Percentiles rank a stretch among this genome's conserved stretches.
Conservation (phyloP, 2,113 vertebrate genomes). For the Ciconia maguari region DNA sequence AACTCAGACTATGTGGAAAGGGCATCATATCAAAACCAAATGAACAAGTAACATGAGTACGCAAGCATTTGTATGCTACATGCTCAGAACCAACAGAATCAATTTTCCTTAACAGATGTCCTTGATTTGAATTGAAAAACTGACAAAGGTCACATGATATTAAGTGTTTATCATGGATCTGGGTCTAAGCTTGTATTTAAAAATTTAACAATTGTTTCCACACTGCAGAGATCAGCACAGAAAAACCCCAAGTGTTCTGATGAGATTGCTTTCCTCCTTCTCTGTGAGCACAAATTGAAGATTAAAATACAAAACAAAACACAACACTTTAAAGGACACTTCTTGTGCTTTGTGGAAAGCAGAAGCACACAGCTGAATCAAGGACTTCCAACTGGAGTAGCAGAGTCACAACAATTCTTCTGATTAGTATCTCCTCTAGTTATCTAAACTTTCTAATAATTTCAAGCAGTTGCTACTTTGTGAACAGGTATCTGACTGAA, state of each 20-base stretch:
- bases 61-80: neutral
- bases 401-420: neutral
- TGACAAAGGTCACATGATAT: neutral
- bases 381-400: neutral
- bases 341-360: neutral
- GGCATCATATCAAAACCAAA: neutral
- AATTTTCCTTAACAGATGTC: neutral
- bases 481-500: neutral
- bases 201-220: neutral
- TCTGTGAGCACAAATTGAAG: neutral
- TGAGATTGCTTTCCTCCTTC: neutral
- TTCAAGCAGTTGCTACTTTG: neutral
- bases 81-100: neutral
- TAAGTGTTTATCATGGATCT: neutral
- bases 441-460: neutral
- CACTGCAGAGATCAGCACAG: neutral
- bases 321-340: neutral
- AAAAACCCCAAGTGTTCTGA: neutral
- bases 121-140: neutral
- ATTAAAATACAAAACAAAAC: neutral
- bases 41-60: neutral
- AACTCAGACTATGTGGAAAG: neutral
- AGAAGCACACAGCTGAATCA: neutral
- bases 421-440: neutral
- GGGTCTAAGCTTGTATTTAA: neutral